phyloP scores from a whole-genome alignment of 2,888 invertebrate genomes.

The Phortica okadai region DNA sequence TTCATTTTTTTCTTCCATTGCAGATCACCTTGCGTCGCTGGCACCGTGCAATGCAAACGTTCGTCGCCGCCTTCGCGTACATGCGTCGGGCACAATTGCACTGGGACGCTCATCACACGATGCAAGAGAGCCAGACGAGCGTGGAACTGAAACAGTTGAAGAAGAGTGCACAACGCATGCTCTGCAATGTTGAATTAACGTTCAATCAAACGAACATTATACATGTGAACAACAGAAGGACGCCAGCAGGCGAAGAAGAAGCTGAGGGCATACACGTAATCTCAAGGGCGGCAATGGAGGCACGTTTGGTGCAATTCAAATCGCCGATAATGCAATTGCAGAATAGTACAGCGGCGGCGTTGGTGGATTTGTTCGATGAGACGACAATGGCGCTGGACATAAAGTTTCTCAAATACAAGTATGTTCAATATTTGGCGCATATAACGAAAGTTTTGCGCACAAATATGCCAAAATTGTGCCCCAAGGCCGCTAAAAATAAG shows the following conservation, averaged over 20 bases:
- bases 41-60: constrained; percentile 69
- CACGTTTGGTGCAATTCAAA: constrained; percentile 53
- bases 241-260: background rate
- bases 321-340: constrained; percentile 49
- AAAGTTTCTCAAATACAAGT: constrained; percentile 61
- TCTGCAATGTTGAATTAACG: constrained; percentile 69
- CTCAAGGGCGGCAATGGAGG: constrained; percentile 58
- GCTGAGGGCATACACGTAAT: constrained; percentile 45
- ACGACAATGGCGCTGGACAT: constrained; percentile 50
- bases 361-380: constrained; percentile 33
- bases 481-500: background rate
- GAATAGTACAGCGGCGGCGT: constrained; percentile 31
- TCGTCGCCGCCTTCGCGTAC: constrained; percentile 68
- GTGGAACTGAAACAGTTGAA: constrained; percentile 56
- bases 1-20: constrained; percentile 24
- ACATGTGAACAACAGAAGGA: background rate
- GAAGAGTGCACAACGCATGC: constrained; percentile 55
- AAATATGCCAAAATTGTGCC: constrained; percentile 46
- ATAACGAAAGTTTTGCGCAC: constrained; percentile 52
- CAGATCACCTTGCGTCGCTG: constrained; percentile 65
- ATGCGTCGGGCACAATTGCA: constrained; percentile 60
- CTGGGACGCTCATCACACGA: constrained; percentile 54
- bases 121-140: constrained; percentile 50
- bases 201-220: constrained; percentile 57
- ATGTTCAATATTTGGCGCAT: constrained; percentile 54